Evolutionary conservation across 1,140 invertebrate species (phyloP), one percentile per base, ranked within the genome.

Genomic region (Drosophila leontia): DNA sequence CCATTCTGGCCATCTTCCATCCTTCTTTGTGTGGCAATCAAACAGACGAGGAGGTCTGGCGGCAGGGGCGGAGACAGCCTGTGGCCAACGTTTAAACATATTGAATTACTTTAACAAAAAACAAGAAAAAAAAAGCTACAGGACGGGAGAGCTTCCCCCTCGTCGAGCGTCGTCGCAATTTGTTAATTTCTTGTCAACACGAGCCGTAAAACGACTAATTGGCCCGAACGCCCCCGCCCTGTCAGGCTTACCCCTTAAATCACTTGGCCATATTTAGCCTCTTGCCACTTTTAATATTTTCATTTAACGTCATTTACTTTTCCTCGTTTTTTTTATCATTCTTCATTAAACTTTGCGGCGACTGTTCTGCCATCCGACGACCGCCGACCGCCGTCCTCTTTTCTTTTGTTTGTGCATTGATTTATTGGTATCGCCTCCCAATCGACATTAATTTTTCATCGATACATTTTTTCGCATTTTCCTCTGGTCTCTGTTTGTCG

Each of bases 121-220:
- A 57, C 4, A 6, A 23, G 19, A 29, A 29, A 26, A 17, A 64
- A 26, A 17, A 47, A 44, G 48, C 15, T 50, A n/a, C 44, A 70
- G 15, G 6, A 6, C 6, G 48, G 29, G 44, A 19, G 39, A 58
- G 26, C 8, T 41, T 15, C 15, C n/a, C 62, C 48, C 58, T 45
- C 44, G 48, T 23, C 57, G 44, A 29, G 35, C 76, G 19, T 35
- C 50, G 26, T 63, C 17, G 61, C 63, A 88, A 83, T 87, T 87
- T 83, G 84, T 88, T 87, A 87, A 88, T 87, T 86, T 88, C 71
- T 83, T 83, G 84, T 87, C 84, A 87, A 87, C 83, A 86, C 61
- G 57, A 64, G 59, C 63, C 61, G 41, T 62, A 69, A 35, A 45
- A 70, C 76, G 48, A 70, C 80, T 86, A 86, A 86, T 86, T 87